Percentiles rank a stretch among this genome's conserved stretches.
phyloP scores from a whole-genome alignment of 2,888 invertebrate species.

The Linhomoeus sp. region DNA sequence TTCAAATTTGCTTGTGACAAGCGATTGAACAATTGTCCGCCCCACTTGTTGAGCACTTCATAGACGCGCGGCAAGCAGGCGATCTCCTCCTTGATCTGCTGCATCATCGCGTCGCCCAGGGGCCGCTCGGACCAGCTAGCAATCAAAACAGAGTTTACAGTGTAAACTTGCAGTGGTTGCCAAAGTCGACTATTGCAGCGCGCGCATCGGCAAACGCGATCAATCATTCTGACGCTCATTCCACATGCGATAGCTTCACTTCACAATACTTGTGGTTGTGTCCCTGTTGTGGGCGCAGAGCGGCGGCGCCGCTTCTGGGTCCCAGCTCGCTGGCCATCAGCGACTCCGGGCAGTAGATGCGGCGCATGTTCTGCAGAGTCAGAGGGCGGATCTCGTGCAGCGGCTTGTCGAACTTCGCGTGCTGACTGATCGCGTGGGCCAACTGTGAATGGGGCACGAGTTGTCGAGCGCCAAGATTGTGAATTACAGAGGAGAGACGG shows the following conservation, averaged over 20 bases:
- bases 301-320: no score
- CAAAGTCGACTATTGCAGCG: no score
- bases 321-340: no score
- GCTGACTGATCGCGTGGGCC: slow-evolving; percentile 72
- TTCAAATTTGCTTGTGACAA: no score
- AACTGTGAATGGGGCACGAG: no score
- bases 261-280: no score
- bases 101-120: slow-evolving; percentile 18
- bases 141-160: no score
- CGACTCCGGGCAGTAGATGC: slow-evolving; percentile 38
- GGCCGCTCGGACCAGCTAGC: slow-evolving; percentile 23
- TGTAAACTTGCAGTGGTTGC: no score
- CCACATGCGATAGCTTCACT: neutral
- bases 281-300: no score
- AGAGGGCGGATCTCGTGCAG: slow-evolving; percentile 85
- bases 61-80: slow-evolving; percentile 13
- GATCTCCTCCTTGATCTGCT: slow-evolving; percentile 20
- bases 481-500: no score
- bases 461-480: no score
- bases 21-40: neutral
- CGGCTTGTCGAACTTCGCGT: slow-evolving; percentile 67
- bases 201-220: no score
- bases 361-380: slow-evolving; percentile 56
- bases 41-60: neutral
- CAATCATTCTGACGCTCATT: neutral